Evolutionary conservation across 2,888 invertebrate species (phyloP).

Genomic region (Slavum lentiscoides): DNA sequence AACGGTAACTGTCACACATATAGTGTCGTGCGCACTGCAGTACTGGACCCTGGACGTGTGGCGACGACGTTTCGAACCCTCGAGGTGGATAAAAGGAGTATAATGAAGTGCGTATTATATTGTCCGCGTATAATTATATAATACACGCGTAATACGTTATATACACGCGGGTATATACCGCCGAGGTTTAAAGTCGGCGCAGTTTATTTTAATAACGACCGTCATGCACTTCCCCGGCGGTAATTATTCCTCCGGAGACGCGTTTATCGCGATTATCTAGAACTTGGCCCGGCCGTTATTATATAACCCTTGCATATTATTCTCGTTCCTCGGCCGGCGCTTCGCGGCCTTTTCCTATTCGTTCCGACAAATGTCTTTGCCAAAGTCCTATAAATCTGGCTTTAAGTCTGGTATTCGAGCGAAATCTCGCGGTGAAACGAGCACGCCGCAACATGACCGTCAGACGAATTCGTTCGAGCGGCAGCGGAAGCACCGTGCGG

Average conservation of each 20-base stretch:
- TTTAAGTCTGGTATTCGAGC: slow-evolving; percentile 31
- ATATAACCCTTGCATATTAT: neutral
- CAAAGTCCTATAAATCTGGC: slow-evolving; percentile 29
- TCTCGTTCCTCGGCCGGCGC: neutral
- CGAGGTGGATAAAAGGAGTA: neutral
- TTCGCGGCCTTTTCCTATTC: neutral
- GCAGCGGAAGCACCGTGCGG: neutral
- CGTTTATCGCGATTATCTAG: slow-evolving; percentile 41
- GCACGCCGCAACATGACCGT: no score
- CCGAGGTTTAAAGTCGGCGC: neutral
- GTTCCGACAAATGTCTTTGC: neutral
- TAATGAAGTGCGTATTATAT: slow-evolving; percentile 1
- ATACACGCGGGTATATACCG: no score
- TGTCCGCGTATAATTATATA: neutral
- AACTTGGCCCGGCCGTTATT: slow-evolving; percentile 8
- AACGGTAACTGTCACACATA: no score
- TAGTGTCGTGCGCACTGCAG: no score
- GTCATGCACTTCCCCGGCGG: neutral
- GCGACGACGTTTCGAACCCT: neutral
- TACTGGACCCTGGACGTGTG: neutral
- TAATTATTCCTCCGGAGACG: slow-evolving; percentile 36
- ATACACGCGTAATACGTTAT: no score
- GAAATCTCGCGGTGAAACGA: neutral
- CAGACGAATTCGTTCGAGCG: no score
- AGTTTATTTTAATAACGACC: slow-evolving; percentile 27